A percentile compares a stretch with the other conserved stretches of the same genome.
Evolutionary conservation across 2,888 invertebrate species (phyloP).

Genomic region (Acleris emargana): DNA sequence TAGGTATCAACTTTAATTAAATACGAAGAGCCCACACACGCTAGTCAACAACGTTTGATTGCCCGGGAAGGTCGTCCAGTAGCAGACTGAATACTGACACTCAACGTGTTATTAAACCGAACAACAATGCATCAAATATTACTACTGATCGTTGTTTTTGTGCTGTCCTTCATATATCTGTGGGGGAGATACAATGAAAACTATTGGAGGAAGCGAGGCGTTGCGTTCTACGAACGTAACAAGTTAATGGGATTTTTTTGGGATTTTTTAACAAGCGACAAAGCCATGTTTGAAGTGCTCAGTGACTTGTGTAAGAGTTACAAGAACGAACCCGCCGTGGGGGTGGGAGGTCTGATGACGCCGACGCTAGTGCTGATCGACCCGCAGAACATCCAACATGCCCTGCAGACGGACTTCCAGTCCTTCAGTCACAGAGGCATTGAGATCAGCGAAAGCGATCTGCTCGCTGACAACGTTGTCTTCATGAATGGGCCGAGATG

Average conservation of each 20-base stretch:
- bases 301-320: conserved; percentile 54
- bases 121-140: conserved; percentile 21
- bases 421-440: conserved; percentile 57
- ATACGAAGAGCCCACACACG: too few relatives aligned
- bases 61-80: too few relatives aligned
- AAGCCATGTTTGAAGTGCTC: conserved; percentile 52
- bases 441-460: conserved; percentile 48
- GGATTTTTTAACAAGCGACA: conserved; percentile 48
- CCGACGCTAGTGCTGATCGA: conserved; percentile 53
- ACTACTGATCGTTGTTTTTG: conserved; percentile 5
- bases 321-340: conserved; percentile 51
- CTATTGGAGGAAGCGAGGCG: conserved; percentile 63
- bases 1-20: too few relatives aligned
- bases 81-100: too few relatives aligned
- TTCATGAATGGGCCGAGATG: conserved; percentile 58
- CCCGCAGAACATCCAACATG: conserved; percentile 51
- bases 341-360: conserved; percentile 37
- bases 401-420: conserved; percentile 53
- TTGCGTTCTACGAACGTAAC: conserved; percentile 50
- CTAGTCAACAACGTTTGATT: too few relatives aligned
- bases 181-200: conserved; percentile 48
- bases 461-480: conserved; percentile 55
- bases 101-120: not conserved
- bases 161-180: conserved; percentile 9
- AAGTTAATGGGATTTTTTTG: conserved; percentile 54